phyloP scores from a whole-genome alignment of 2,797 vertebrate genomes.

The Myotis vivesi region DNA sequence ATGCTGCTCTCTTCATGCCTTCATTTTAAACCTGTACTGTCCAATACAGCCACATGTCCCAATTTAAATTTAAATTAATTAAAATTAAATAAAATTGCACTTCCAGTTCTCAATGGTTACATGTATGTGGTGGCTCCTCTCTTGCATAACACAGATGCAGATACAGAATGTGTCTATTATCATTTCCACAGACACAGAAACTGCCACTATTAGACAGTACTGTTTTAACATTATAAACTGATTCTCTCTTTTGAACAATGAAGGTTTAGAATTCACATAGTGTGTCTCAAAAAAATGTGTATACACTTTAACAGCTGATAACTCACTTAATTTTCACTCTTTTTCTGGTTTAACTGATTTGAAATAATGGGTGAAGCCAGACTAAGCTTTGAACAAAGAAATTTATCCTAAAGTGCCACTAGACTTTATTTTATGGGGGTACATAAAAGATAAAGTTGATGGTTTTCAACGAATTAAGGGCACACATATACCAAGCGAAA shows the following conservation, averaged over 20 bases:
- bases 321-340: no score
- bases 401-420: no score
- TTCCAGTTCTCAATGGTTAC: background rate
- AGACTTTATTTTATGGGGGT: no score
- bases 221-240: background rate
- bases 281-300: no score
- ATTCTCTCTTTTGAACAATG: background rate
- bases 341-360: no score
- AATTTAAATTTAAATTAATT: background rate
- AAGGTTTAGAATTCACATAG: background rate
- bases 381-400: no score
- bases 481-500: no score
- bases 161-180: background rate
- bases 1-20: background rate
- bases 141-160: background rate
- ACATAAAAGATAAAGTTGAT: no score
- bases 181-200: background rate
- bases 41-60: background rate
- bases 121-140: background rate
- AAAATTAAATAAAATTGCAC: constrained; percentile 18
- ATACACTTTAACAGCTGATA: no score
- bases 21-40: constrained; percentile 20
- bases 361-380: no score
- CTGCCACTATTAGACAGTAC: background rate
- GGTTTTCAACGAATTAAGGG: no score